These are phyloP conservation scores for Lycaon pictus DNA, from an alignment of 2,113 vertebrate species.

Conservation along the genomic window DNA sequence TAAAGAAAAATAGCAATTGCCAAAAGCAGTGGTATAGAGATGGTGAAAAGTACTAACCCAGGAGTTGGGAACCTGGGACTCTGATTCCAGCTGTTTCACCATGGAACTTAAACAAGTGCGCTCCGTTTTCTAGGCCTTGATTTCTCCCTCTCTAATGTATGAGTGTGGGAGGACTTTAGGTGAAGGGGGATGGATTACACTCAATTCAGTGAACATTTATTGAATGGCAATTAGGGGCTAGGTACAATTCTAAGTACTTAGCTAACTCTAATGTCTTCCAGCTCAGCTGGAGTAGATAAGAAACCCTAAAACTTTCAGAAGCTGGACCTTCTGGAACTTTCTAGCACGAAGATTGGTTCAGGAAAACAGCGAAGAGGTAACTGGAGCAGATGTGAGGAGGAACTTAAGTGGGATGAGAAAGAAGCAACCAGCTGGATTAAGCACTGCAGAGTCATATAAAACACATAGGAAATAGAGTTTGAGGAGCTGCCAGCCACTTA, in stretches of 20 bases:
- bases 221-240: background rate
- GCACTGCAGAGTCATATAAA: background rate
- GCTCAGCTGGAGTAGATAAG: background rate
- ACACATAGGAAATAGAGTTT: background rate
- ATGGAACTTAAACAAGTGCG: background rate
- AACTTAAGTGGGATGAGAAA: background rate
- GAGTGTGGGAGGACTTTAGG: background rate
- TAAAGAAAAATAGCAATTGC: background rate
- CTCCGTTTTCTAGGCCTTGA: background rate
- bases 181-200: background rate
- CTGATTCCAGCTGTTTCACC: background rate
- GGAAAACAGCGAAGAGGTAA: background rate
- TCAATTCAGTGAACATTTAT: background rate
- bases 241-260: background rate
- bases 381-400: background rate
- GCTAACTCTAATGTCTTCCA: background rate
- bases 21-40: background rate
- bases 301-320: slow-evolving; percentile 10
- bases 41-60: background rate
- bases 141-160: background rate
- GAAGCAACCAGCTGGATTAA: background rate
- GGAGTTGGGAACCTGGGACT: background rate
- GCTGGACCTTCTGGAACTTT: background rate
- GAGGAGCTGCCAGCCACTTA: background rate
- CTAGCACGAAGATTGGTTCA: background rate